Conservation (phyloP, 2,797 vertebrate genomes). For the Cyclura pinguis region DNA sequence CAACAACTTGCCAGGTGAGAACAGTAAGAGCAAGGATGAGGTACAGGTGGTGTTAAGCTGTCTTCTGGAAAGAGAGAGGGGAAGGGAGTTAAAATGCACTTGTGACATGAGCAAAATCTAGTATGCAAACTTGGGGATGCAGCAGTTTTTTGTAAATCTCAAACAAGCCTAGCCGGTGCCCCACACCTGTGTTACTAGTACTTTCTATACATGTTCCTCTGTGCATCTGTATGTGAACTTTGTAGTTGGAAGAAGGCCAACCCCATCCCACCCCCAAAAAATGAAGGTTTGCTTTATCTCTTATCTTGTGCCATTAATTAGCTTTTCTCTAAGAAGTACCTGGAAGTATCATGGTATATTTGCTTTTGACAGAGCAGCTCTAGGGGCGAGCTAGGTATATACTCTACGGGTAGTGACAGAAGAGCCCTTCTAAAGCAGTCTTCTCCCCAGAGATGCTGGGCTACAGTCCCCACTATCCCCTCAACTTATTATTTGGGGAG, state of each 20-base stretch:
- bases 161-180: not conserved
- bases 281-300: not conserved
- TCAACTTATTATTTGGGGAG: too few relatives aligned
- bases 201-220: not conserved
- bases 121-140: not conserved
- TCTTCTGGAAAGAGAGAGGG: not conserved
- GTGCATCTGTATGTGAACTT: not conserved
- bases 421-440: not conserved
- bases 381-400: not conserved
- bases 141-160: not conserved
- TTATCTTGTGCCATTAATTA: not conserved
- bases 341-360: not conserved
- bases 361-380: not conserved
- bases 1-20: too few relatives aligned
- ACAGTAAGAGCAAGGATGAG: not conserved
- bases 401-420: not conserved
- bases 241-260: not conserved
- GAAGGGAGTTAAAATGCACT: too few relatives aligned
- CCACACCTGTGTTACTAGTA: not conserved
- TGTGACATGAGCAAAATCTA: not conserved
- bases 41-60: fast-evolving
- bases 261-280: too few relatives aligned
- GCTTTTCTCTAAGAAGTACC: not conserved
- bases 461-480: too few relatives aligned
- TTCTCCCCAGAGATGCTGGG: too few relatives aligned